Evolutionary conservation across 1,140 invertebrate genomes (phyloP).

Genomic region (Meloidogyne hapla): DNA sequence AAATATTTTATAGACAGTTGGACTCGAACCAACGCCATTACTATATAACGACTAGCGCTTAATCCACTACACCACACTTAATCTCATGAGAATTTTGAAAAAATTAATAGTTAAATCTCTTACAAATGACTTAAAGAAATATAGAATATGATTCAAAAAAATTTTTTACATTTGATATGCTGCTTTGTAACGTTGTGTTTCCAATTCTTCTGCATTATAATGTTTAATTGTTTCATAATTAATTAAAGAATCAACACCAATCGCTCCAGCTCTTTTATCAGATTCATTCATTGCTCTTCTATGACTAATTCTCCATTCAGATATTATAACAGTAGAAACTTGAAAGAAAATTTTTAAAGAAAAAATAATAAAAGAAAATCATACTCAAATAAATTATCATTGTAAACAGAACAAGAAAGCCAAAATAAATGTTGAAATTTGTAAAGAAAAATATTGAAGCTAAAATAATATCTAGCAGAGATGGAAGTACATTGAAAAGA

Average conservation of each 20-base stretch:
- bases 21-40: too few relatives aligned
- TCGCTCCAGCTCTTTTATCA: constrained; percentile 84
- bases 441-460: constrained; percentile 84
- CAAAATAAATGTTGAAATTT: constrained; percentile 87
- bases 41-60: too few relatives aligned
- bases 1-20: too few relatives aligned
- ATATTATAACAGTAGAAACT: constrained; percentile 76
- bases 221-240: constrained; percentile 98
- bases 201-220: constrained; percentile 86
- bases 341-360: constrained; percentile 8
- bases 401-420: constrained; percentile 84
- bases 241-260: constrained; percentile 88
- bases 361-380: constrained; percentile 44
- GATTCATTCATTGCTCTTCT: constrained; percentile 85
- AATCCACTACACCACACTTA: too few relatives aligned
- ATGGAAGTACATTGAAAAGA: constrained; percentile 77
- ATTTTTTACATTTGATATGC: constrained; percentile 65
- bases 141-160: too few relatives aligned
- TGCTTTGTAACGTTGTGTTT: constrained; percentile 79
- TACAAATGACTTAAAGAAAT: too few relatives aligned
- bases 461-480: constrained; percentile 86
- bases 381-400: constrained; percentile 89
- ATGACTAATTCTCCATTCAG: constrained; percentile 93
- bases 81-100: not conserved
- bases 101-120: too few relatives aligned